Evolutionary conservation across 2,888 invertebrate genomes (phyloP).

Genomic region (Dolomedes plantarius): DNA sequence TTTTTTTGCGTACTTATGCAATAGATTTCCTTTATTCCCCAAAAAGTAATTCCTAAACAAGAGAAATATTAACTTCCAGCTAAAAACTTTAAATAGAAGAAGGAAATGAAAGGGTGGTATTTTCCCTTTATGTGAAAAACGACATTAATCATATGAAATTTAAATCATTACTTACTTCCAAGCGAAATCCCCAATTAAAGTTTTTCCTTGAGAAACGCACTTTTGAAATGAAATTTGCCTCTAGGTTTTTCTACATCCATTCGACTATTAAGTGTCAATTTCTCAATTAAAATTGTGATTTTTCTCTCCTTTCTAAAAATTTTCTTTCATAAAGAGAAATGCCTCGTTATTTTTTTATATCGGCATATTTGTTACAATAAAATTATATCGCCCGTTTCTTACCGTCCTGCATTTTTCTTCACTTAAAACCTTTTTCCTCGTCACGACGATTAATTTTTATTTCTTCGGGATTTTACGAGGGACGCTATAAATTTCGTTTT

Average conservation of each 20-base stretch:
- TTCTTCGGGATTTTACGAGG: constrained; percentile 26
- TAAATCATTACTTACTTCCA: too few species aligned
- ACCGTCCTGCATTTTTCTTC: constrained; percentile 29
- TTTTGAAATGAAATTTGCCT: too few species aligned
- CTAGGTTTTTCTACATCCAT: not conserved
- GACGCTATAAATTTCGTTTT: constrained; percentile 39
- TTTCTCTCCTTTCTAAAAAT: not conserved
- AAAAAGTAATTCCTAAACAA: too few species aligned
- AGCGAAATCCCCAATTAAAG: too few species aligned
- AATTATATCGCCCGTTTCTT: constrained; percentile 38
- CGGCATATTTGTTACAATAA: constrained; percentile 27
- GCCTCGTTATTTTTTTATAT: not conserved
- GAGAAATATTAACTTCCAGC: too few species aligned
- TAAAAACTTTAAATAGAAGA: too few species aligned
- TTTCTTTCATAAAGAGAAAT: not conserved
- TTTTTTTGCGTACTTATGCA: too few species aligned
- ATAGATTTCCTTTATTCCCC: too few species aligned
- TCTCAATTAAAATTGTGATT: constrained; percentile 21
- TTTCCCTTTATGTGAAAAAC: too few species aligned
- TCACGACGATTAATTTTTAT: constrained; percentile 51
- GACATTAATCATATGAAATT: too few species aligned
- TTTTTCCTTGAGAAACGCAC: too few species aligned
- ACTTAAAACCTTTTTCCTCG: constrained; percentile 30
- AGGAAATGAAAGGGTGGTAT: too few species aligned
- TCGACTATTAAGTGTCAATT: constrained; percentile 24